Base-by-base conservation (phyloP, 2,113 vertebrate species). In the Donacobius atricapilla region DNA sequence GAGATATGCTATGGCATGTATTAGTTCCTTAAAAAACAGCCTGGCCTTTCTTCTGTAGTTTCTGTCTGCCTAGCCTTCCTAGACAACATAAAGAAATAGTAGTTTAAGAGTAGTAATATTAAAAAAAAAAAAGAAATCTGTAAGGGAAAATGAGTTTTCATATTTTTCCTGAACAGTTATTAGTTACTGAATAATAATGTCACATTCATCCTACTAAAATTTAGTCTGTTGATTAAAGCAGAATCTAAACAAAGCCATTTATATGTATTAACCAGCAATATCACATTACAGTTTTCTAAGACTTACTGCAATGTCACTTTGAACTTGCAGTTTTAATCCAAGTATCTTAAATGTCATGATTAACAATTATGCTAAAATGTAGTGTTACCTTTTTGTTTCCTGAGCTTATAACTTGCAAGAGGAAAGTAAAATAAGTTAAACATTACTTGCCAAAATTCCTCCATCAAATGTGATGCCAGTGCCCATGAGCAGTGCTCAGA, bases 401-500 rank as follows among this genome's bases (percentile, higher is more conserved):
- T 35, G 39, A 64, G 4, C 12, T 35, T 64, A 60, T 24, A 64
- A 9, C 2, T 42, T 89, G 3, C 10, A 73, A 53, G 12, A 73
- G 10, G 25, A 72, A 88, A 79, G 37, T 45, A 0, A 65, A 65
- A 70, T 35, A 84, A 7, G 2, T 51, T 56, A 33, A 60, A 2
- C 3, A 28, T 47, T 78, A 28, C 16, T 69, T 63, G 31, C 22
- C 25, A 44, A 66, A 87, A 61, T 60, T 64, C 14, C 35, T 73
- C 6, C 11, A 17, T 57, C 15, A 85, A 9, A 51, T 53, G 2
- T 44, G 15, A 40, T 28, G 15, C 3, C 14, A 63, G 14, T 58
- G 51, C 7, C 0, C 0, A 66, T 33, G 15, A 30, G 6, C 15
- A 33, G 7, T 35, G 21, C 20, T n/a, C 44, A 35, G 17, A 50